A percentile compares a stretch with the other conserved stretches of the same genome.
These are phyloP conservation scores for Hyalella azteca DNA, from an alignment of 2,888 invertebrate genomes.

Conservation along the genomic window DNA sequence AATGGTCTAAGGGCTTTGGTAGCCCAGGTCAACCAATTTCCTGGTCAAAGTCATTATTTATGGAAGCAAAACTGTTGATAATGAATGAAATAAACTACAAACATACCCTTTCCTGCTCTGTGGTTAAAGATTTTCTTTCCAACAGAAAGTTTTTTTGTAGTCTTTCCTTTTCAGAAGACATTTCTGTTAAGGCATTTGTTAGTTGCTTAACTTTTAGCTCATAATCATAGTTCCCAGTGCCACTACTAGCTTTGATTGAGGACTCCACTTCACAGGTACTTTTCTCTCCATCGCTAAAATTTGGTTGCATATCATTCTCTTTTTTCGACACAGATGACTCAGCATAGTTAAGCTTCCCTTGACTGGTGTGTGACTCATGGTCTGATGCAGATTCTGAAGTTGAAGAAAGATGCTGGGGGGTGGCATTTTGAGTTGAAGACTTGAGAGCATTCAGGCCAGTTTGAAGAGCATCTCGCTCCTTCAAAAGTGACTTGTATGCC, in stretches of 20 bases:
- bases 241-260: too few relatives aligned
- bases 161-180: conserved; percentile 24
- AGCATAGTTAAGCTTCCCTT: too few relatives aligned
- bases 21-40: too few relatives aligned
- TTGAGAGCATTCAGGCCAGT: conserved; percentile 48
- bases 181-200: neutral
- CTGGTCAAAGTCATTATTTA: too few relatives aligned
- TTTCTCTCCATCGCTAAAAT: too few relatives aligned
- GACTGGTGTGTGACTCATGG: too few relatives aligned
- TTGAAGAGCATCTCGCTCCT: conserved; percentile 55
- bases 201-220: neutral
- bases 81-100: neutral
- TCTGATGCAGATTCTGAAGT: neutral
- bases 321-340: too few relatives aligned
- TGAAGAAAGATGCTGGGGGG: neutral
- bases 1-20: too few relatives aligned
- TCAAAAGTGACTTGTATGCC: conserved; percentile 53
- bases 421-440: neutral
- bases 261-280: too few relatives aligned
- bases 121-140: neutral
- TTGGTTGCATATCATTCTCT: too few relatives aligned
- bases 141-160: conserved; percentile 19
- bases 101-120: neutral
- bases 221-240: too few relatives aligned
- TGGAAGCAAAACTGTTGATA: neutral